Conservation (phyloP, 2,888 invertebrate species). For the Exephanes ischioxanthus region DNA sequence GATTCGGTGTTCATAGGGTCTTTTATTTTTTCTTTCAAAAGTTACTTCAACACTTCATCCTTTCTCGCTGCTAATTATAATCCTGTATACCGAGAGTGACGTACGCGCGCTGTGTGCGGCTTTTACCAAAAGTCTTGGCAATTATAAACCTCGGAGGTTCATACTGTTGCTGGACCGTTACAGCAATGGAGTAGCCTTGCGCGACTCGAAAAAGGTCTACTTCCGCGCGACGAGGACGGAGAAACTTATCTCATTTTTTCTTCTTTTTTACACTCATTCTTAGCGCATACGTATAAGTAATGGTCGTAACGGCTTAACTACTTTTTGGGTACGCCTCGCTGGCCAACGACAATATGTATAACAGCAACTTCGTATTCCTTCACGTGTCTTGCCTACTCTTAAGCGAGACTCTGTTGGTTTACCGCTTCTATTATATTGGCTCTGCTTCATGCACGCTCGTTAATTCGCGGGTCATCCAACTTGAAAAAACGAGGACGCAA, state of each 20-base stretch:
- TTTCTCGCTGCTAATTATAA: slow-evolving; percentile 54
- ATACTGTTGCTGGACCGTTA: slow-evolving; percentile 22
- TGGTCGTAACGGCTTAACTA: slow-evolving; percentile 31
- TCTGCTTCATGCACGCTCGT: slow-evolving; percentile 10
- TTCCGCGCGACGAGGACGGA: background rate
- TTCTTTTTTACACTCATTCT: slow-evolving; percentile 23
- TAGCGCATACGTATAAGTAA: slow-evolving; percentile 17
- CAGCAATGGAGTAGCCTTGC: background rate
- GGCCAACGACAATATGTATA: slow-evolving; percentile 37
- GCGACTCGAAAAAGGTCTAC: slow-evolving; percentile 20
- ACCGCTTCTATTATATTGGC: slow-evolving; percentile 7
- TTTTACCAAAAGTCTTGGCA: slow-evolving; percentile 56
- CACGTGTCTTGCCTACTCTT: slow-evolving; percentile 15
- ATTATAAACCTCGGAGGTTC: slow-evolving; percentile 42
- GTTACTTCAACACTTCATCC: background rate
- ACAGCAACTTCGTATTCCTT: background rate
- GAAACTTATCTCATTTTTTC: background rate
- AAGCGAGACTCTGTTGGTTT: background rate
- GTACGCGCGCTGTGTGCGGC: background rate
- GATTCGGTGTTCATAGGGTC: background rate
- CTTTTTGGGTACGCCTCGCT: slow-evolving; percentile 26
- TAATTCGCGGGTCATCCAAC: background rate
- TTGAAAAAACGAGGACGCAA: background rate
- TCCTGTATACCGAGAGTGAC: slow-evolving; percentile 4
- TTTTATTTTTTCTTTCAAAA: slow-evolving; percentile 11